Percentiles rank a stretch among this genome's conserved stretches.
Evolutionary conservation across 2,113 vertebrate species (phyloP).

Genomic region (Pteruthius melanotis): DNA sequence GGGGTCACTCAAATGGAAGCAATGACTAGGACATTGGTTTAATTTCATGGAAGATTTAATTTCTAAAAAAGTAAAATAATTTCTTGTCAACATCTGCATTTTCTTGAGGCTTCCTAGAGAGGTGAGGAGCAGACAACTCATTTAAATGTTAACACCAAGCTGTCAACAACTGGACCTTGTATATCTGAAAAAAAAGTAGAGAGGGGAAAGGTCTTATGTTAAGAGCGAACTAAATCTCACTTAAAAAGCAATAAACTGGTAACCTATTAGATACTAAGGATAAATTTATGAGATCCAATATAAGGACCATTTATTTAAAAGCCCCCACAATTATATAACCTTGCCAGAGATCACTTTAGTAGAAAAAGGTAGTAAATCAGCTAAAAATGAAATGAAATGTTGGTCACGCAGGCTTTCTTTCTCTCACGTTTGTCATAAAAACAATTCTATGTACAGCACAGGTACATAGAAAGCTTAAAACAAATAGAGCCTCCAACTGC

Average conservation of each 20-base stretch:
- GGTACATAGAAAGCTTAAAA: neutral
- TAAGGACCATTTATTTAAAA: neutral
- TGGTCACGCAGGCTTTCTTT: neutral
- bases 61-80: neutral
- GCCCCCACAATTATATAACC: fast-evolving
- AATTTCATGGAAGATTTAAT: neutral
- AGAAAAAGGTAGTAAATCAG: neutral
- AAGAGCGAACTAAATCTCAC: neutral
- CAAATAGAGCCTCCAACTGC: neutral
- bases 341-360: neutral
- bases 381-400: neutral
- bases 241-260: neutral
- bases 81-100: neutral
- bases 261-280: neutral
- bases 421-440: fast-evolving
- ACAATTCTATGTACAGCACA: neutral
- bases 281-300: neutral
- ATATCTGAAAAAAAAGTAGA: neutral
- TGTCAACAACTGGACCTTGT: neutral
- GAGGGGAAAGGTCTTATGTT: fast-evolving
- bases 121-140: neutral
- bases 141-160: neutral
- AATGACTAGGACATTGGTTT: neutral
- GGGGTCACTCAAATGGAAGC: neutral
- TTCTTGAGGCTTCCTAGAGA: neutral